phyloP scores from a whole-genome alignment of 1,140 invertebrate genomes.

The Adelges cooleyi region DNA sequence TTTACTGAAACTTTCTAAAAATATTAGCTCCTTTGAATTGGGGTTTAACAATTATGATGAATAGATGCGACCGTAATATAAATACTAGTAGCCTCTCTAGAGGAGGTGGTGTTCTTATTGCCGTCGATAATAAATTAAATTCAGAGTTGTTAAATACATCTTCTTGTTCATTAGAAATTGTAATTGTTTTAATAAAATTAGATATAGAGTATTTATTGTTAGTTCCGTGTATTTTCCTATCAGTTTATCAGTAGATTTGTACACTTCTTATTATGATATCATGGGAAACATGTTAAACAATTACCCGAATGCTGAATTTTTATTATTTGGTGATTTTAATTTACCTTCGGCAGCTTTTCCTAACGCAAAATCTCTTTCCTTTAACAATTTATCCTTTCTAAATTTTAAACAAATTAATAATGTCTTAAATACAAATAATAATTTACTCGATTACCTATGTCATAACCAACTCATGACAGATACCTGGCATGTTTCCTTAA shows the following conservation, averaged over 20 bases:
- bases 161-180: not conserved
- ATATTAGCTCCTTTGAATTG: not conserved
- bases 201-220: not conserved
- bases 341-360: not conserved
- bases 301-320: not conserved
- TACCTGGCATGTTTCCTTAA: not conserved
- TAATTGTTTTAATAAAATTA: not conserved
- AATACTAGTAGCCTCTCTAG: not conserved
- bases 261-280: not conserved
- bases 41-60: not conserved
- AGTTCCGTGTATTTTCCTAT: not conserved
- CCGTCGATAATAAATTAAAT: not conserved
- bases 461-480: not conserved
- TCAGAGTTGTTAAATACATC: not conserved
- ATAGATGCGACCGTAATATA: not conserved
- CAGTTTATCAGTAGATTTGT: not conserved
- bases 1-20: not conserved
- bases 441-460: slow-evolving; percentile 1
- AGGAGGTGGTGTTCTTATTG: not conserved
- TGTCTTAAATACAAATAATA: not conserved
- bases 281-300: not conserved
- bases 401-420: slow-evolving; percentile 1
- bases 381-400: not conserved
- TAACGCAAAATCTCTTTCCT: not conserved
- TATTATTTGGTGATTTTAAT: not conserved